Evolutionary conservation across 2,888 invertebrate species (phyloP).

Genomic region (Pollenia labialis): DNA sequence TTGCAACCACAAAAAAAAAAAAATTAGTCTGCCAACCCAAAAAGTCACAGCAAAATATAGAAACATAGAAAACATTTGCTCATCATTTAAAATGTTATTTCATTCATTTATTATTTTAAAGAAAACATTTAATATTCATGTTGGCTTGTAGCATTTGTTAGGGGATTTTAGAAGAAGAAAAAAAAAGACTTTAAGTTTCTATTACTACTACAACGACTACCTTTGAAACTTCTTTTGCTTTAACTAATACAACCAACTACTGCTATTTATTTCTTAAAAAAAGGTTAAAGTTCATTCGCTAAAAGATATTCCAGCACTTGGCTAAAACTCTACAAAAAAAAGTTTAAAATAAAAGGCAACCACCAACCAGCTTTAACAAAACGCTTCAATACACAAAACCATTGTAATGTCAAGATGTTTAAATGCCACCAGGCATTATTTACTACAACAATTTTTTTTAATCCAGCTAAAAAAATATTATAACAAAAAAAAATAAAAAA

Average conservation of each 20-base stretch:
- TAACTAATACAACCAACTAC: slow-evolving; percentile 19
- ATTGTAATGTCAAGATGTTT: slow-evolving; percentile 73
- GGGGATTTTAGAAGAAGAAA: neutral
- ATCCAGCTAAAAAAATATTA: neutral
- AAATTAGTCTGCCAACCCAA: slow-evolving; percentile 33
- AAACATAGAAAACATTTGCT: slow-evolving; percentile 49
- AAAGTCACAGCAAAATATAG: neutral
- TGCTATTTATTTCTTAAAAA: slow-evolving; percentile 6
- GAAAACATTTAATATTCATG: slow-evolving; percentile 64
- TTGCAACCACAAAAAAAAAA: neutral
- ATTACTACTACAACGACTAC: slow-evolving; percentile 14
- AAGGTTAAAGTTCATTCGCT: slow-evolving; percentile 60
- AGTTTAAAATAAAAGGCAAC: neutral
- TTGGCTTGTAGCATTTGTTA: slow-evolving; percentile 30
- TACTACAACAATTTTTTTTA: slow-evolving; percentile 47
- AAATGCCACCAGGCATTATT: slow-evolving; percentile 72
- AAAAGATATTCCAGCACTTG: slow-evolving; percentile 40
- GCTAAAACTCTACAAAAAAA: slow-evolving; percentile 18
- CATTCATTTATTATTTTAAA: slow-evolving; percentile 59
- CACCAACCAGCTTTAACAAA: slow-evolving; percentile 19
- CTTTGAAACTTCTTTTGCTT: neutral
- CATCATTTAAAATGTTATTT: slow-evolving; percentile 68
- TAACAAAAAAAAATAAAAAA: slow-evolving; percentile 1
- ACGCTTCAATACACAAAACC: slow-evolving; percentile 55
- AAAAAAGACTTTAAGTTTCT: neutral